phyloP scores from a whole-genome alignment of 1,140 invertebrate species.

The Bradynema listronoti region DNA sequence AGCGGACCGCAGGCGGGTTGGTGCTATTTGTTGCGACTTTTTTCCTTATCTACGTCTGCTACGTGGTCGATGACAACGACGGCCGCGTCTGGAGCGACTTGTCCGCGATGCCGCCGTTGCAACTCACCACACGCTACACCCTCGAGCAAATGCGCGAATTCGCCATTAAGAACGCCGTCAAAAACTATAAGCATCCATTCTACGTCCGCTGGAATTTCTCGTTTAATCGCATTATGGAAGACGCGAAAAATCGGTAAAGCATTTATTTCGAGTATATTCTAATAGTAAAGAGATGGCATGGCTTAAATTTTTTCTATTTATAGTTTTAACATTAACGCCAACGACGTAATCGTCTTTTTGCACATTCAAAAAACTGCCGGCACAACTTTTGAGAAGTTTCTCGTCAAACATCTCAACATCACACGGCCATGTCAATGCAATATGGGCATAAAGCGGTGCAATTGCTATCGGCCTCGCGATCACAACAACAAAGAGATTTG shows the following conservation, averaged over 20 bases:
- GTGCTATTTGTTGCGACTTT: not conserved
- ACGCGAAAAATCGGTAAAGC: constrained; percentile 23
- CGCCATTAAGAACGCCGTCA: constrained; percentile 40
- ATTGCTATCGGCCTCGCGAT: constrained; percentile 64
- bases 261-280: constrained; percentile 10
- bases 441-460: constrained; percentile 63
- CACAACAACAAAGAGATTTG: constrained; percentile 64
- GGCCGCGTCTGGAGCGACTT: not conserved
- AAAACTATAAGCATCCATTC: constrained; percentile 39
- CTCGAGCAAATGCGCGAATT: constrained; percentile 46
- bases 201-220: constrained; percentile 41
- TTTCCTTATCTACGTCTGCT: not conserved
- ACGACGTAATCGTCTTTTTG: constrained; percentile 93
- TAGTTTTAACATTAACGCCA: constrained; percentile 65
- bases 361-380: constrained; percentile 96
- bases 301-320: constrained; percentile 8
- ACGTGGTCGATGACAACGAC: not conserved
- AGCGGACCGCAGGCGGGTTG: not conserved
- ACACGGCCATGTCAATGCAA: constrained; percentile 46
- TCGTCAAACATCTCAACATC: constrained; percentile 51
- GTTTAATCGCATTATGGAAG: constrained; percentile 46
- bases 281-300: constrained; percentile 9
- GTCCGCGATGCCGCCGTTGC: constrained; percentile 6
- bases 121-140: constrained; percentile 27
- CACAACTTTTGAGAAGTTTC: constrained; percentile 74